A percentile compares a stretch with the other conserved stretches of the same genome.
Conservation (phyloP, 2,888 invertebrate genomes). For the Eupeodes latifasciatus region DNA sequence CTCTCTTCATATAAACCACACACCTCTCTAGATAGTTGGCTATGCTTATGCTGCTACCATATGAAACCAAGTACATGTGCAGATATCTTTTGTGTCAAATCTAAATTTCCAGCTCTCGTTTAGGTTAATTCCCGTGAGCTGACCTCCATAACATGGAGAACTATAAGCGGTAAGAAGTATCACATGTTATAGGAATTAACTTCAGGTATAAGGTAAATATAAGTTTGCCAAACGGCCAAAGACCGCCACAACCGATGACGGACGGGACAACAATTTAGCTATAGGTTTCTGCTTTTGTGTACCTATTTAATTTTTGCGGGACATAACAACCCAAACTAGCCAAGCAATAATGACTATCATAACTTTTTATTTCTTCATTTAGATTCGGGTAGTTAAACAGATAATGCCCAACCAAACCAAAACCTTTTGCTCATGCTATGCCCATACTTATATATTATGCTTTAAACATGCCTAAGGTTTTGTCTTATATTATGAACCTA, state of each 20-base stretch:
- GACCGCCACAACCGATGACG: neutral
- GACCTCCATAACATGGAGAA: conserved; percentile 63
- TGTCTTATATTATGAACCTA: conserved; percentile 8
- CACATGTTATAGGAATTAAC: conserved; percentile 47
- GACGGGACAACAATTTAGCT: conserved; percentile 11
- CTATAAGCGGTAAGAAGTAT: neutral
- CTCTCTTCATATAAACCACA: neutral
- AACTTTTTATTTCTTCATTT: conserved; percentile 75
- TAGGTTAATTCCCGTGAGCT: conserved; percentile 52
- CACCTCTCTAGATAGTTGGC: neutral
- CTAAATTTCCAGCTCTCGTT: conserved; percentile 54
- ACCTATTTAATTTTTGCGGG: neutral
- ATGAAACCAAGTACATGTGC: conserved; percentile 13
- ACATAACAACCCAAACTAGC: neutral
- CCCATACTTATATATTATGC: neutral
- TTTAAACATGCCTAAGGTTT: conserved; percentile 39
- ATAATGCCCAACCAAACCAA: conserved; percentile 21
- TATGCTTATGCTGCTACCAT: neutral
- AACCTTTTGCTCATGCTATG: neutral
- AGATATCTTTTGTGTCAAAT: conserved; percentile 52
- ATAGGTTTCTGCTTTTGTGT: conserved; percentile 4
- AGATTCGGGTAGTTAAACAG: conserved; percentile 48
- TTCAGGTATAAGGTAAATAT: neutral
- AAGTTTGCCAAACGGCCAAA: conserved; percentile 31
- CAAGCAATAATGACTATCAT: conserved; percentile 40